Conservation (phyloP, 2,797 vertebrate genomes). For the Sebastes variabilis region DNA sequence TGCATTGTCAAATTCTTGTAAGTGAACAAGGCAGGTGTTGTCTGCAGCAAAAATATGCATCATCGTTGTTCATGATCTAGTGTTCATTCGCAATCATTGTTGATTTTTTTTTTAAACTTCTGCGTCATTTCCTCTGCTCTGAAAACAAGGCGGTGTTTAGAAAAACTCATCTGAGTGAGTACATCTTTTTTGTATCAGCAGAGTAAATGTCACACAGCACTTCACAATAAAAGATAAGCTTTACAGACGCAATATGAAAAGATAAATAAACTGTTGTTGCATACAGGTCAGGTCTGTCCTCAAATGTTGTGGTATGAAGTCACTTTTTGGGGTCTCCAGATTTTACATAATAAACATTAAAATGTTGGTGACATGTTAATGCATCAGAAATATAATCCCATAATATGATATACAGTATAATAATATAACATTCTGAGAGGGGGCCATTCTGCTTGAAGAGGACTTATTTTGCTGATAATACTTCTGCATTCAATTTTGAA, state of each 20-base stretch:
- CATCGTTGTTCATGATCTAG: neutral
- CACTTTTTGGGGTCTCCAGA: neutral
- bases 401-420: neutral
- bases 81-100: neutral
- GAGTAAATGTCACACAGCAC: neutral
- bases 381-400: neutral
- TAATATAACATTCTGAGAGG: neutral
- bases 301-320: neutral
- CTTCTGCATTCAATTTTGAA: too few relatives aligned
- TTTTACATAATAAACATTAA: neutral
- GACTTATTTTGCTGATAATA: neutral
- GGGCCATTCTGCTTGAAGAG: neutral
- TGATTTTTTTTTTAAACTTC: neutral
- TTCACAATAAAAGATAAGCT: neutral
- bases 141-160: constrained; percentile 2
- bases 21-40: constrained; percentile 18
- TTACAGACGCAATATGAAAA: neutral
- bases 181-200: neutral
- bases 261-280: neutral
- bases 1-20: constrained; percentile 27
- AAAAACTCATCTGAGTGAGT: neutral
- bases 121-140: constrained; percentile 12
- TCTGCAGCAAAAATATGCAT: constrained; percentile 2
- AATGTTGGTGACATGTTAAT: neutral
- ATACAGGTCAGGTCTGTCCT: neutral